These are phyloP conservation scores for Oenanthe oenanthe DNA, from an alignment of 2,113 vertebrate species.

Conservation along the genomic window DNA sequence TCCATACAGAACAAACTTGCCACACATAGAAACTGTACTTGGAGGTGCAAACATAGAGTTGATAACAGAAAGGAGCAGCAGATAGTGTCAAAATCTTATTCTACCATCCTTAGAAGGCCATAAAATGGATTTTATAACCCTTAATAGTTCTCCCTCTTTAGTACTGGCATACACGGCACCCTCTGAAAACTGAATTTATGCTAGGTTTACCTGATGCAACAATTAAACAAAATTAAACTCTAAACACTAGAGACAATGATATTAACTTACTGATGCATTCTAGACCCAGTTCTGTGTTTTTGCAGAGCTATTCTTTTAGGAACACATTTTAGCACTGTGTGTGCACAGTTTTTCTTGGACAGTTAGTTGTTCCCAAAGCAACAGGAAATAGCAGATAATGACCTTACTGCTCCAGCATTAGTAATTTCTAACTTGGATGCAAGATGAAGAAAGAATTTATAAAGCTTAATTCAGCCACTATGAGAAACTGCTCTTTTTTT, in stretches of 20 bases:
- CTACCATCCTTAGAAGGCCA: not conserved
- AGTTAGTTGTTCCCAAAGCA: conserved; percentile 53
- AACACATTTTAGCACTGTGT: conserved; percentile 30
- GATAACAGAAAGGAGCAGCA: not conserved
- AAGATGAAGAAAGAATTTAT: not conserved
- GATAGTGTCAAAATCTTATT: not conserved
- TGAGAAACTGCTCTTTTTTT: not conserved
- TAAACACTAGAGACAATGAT: not conserved
- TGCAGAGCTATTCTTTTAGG: conserved; percentile 30
- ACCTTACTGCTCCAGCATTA: conserved; percentile 39
- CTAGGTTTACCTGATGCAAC: not conserved
- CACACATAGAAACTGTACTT: not conserved
- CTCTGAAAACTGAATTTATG: not conserved
- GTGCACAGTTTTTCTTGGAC: conserved; percentile 30
- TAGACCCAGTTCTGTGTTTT: conserved; percentile 8
- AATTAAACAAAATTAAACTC: not conserved
- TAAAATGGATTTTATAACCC: not conserved
- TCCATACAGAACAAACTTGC: not conserved
- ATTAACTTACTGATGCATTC: not conserved
- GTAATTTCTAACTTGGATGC: conserved; percentile 12
- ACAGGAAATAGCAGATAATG: conserved; percentile 73
- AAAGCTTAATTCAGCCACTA: not conserved
- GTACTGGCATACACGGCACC: not conserved
- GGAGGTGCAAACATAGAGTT: not conserved
- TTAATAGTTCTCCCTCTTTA: not conserved